These are phyloP conservation scores for Cistogaster globosa DNA, from an alignment of 2,888 invertebrate genomes.

Conservation along the genomic window DNA sequence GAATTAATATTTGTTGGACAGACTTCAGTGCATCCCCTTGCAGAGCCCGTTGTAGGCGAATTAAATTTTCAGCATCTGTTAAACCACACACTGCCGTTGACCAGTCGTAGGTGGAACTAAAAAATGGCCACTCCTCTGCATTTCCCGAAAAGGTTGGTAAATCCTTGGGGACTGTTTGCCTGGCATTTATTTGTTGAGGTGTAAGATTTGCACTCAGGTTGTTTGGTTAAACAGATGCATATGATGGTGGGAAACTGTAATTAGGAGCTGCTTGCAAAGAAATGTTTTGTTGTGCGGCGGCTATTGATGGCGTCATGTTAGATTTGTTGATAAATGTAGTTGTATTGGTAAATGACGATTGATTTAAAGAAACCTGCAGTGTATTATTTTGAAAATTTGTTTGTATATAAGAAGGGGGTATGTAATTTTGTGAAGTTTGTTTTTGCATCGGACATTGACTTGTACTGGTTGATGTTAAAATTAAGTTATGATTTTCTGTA, in stretches of 20 bases:
- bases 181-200: no score
- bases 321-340: slow-evolving; percentile 16
- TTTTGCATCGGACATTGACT: no score
- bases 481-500: background rate
- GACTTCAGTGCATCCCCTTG: slow-evolving; percentile 30
- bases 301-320: background rate
- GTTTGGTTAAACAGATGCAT: background rate
- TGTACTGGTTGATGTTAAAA: background rate
- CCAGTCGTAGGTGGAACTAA: no score
- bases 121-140: no score
- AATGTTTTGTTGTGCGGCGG: background rate
- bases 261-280: slow-evolving; percentile 1
- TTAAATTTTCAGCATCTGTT: slow-evolving; percentile 24
- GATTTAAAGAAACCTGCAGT: no score
- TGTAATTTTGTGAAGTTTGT: slow-evolving; percentile 9
- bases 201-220: no score
- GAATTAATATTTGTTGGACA: slow-evolving; percentile 50
- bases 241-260: slow-evolving; percentile 5
- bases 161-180: no score
- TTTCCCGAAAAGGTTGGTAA: no score
- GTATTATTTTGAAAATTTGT: slow-evolving; percentile 18
- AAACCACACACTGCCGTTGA: no score
- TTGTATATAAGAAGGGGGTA: background rate
- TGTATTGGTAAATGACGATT: no score
- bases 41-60: slow-evolving; percentile 38